Conservation (phyloP, 2,888 invertebrate species). For the Lasioglossum calceatum region DNA sequence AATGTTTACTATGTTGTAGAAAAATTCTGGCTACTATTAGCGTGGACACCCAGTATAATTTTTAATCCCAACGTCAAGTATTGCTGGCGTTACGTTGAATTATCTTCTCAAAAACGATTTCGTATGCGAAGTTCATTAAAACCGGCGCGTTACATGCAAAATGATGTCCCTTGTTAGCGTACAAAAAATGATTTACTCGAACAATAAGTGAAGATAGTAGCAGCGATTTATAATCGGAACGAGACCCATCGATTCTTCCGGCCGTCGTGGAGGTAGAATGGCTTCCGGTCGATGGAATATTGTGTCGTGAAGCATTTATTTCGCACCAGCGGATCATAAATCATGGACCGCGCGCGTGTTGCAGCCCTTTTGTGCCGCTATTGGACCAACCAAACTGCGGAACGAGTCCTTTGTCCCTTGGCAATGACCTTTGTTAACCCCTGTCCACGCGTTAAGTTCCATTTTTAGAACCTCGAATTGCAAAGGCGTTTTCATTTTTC, state of each 20-base stretch:
- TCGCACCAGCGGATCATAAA: constrained; percentile 44
- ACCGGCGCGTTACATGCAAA: not conserved
- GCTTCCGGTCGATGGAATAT: constrained; percentile 29
- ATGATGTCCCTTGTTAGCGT: not conserved
- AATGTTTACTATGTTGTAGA: no score
- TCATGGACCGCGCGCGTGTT: constrained; percentile 26
- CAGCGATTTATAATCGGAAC: constrained; percentile 23
- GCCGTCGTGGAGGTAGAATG: not conserved
- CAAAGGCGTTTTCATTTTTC: not conserved
- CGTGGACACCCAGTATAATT: no score
- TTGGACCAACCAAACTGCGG: constrained; percentile 1
- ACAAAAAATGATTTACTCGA: not conserved
- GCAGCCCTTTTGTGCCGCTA: constrained; percentile 33
- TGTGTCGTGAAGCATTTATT: constrained; percentile 51
- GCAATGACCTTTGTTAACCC: constrained; percentile 36
- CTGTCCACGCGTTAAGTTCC: not conserved
- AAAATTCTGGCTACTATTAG: no score
- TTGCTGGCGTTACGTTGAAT: not conserved
- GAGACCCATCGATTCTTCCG: constrained; percentile 33
- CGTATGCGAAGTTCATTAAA: not conserved
- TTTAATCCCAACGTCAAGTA: no score
- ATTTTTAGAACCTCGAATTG: not conserved
- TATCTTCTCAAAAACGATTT: not conserved
- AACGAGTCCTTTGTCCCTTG: constrained; percentile 25
- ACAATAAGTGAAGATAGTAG: constrained; percentile 5